Percentiles rank a stretch among this genome's conserved stretches.
Evolutionary conservation across 37 sponge, comb jelly and placozoan genomes (phyloP).

Genomic region (Crambe crambe): DNA sequence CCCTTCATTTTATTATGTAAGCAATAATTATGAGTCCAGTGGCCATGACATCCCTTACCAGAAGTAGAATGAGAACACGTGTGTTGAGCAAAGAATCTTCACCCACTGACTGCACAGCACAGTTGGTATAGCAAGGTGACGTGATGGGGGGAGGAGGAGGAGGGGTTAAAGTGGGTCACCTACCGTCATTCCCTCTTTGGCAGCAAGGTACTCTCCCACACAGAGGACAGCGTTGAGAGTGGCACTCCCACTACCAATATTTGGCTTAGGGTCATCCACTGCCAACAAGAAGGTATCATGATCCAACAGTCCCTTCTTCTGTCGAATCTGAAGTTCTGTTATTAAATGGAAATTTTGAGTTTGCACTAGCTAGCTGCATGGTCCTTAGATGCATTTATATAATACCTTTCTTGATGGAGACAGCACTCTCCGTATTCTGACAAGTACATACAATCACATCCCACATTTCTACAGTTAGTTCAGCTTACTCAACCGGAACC

Average conservation of each 20-base stretch:
- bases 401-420: slow-evolving; percentile 51
- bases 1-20: slow-evolving; percentile 39
- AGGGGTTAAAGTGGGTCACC: too few relatives aligned
- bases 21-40: neutral
- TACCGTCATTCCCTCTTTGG: slow-evolving; percentile 52
- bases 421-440: slow-evolving; percentile 69
- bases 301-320: slow-evolving; percentile 49
- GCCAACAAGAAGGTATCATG: slow-evolving; percentile 46
- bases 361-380: neutral
- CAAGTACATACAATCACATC: slow-evolving; percentile 71
- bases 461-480: slow-evolving; percentile 46
- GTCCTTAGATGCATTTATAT: neutral
- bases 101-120: slow-evolving; percentile 30
- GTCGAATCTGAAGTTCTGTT: slow-evolving; percentile 70
- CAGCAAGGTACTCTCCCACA: slow-evolving; percentile 67
- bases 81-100: slow-evolving; percentile 48
- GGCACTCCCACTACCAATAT: slow-evolving; percentile 84
- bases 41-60: slow-evolving; percentile 27
- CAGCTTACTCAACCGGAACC: neutral
- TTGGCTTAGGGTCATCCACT: slow-evolving; percentile 83
- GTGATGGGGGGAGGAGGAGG: neutral
- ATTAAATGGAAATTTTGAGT: neutral
- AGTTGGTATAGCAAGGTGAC: neutral
- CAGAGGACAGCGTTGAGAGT: slow-evolving; percentile 76
- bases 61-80: slow-evolving; percentile 65